phyloP scores from a whole-genome alignment of 1,140 invertebrate genomes.

The Plutomurus gul region DNA sequence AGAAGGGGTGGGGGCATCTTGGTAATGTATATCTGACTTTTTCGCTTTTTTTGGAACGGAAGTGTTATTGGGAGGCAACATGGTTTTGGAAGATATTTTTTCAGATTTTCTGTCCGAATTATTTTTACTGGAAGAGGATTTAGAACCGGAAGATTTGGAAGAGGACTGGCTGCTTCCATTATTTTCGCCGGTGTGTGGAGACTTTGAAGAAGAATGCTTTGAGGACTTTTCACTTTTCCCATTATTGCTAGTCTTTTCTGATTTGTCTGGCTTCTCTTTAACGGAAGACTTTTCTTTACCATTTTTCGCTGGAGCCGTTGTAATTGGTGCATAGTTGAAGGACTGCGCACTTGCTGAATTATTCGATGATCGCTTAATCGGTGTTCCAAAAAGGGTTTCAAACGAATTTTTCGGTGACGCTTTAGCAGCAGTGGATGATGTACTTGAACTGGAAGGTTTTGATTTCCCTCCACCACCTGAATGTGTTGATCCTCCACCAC shows the following conservation, averaged over 20 bases:
- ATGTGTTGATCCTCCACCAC: constrained; percentile 37
- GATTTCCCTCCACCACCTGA: constrained; percentile 50
- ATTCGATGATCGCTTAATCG: constrained; percentile 65
- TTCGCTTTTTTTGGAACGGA: constrained; percentile 53
- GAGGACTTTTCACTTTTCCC: constrained; percentile 39
- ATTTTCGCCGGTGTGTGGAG: not conserved
- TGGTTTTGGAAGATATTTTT: constrained; percentile 44
- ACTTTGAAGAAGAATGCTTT: constrained; percentile 42
- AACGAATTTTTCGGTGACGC: constrained; percentile 69
- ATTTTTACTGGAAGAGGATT: constrained; percentile 35
- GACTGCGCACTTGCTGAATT: constrained; percentile 2
- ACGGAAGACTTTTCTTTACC: constrained; percentile 57
- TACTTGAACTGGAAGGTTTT: constrained; percentile 45
- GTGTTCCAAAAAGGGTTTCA: constrained; percentile 76
- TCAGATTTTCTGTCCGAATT: constrained; percentile 33
- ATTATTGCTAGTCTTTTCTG: not conserved
- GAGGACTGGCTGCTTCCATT: not conserved
- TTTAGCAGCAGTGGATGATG: constrained; percentile 71
- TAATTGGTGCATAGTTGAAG: constrained; percentile 55
- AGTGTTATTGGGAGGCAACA: constrained; percentile 50
- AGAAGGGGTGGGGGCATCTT: not conserved
- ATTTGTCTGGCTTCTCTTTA: constrained; percentile 36
- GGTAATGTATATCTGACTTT: constrained; percentile 41
- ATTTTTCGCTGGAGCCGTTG: constrained; percentile 67
- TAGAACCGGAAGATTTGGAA: constrained; percentile 31